These are phyloP conservation scores for Agrotis ipsilon DNA, from an alignment of 2,888 invertebrate species.

Conservation along the genomic window DNA sequence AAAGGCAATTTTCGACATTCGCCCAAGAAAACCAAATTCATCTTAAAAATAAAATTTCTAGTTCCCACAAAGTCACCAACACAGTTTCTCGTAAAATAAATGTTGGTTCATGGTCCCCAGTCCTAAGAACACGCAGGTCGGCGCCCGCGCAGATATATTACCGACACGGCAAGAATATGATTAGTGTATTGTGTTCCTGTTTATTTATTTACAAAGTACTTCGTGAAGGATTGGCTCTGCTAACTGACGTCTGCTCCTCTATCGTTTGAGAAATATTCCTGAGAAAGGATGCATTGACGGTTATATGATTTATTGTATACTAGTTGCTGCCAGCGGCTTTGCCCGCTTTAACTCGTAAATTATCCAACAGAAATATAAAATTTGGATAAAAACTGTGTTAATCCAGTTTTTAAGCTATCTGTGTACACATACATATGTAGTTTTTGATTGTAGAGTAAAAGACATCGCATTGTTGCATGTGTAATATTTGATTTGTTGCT, in stretches of 20 bases:
- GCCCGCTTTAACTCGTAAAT: too few species aligned
- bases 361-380: too few species aligned
- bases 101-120: slow-evolving; percentile 35
- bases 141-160: slow-evolving; percentile 67
- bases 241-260: slow-evolving; percentile 56
- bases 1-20: too few species aligned
- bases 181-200: slow-evolving; percentile 74
- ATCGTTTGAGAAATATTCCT: slow-evolving; percentile 44
- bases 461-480: too few species aligned
- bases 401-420: too few species aligned
- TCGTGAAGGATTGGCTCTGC: slow-evolving; percentile 54
- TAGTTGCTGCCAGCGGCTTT: too few species aligned
- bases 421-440: too few species aligned
- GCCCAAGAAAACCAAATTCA: background rate
- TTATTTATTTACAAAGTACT: slow-evolving; percentile 63
- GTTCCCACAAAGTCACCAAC: background rate
- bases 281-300: slow-evolving; percentile 37
- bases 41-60: background rate
- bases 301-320: slow-evolving; percentile 26
- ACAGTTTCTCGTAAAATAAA: slow-evolving; percentile 20
- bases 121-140: slow-evolving; percentile 48
- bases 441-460: too few species aligned
- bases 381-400: too few species aligned
- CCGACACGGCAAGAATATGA: slow-evolving; percentile 70
- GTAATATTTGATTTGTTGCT: too few species aligned